Base-by-base conservation (phyloP, 2,113 vertebrate genomes). In the Rhipidura dahli region DNA sequence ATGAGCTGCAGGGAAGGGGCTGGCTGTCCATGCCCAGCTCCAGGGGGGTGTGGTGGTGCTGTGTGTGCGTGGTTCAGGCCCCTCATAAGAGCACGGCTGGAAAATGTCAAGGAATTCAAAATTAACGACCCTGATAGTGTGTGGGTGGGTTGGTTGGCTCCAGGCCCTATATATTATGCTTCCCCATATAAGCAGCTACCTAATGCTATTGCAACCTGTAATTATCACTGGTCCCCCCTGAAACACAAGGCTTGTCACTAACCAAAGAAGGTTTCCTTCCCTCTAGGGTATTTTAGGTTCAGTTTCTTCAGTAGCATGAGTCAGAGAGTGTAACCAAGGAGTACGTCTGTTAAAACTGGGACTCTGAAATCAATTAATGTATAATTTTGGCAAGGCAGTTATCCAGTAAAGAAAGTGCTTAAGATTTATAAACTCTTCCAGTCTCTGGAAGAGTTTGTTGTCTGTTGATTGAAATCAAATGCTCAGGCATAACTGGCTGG, bases 391-490 rank as follows among this genome's bases (percentile, higher is more conserved):
- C 39, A 65, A 86, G 79, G 59, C 61, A 54, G 30, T 72, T 91
- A 80, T 54, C 59, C 63, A 94, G 37, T 73, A 72, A 83, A 94
- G 60, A 90, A 83, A 50, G 30, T 30, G 53, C 64, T 94, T 50
- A 33, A 85, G 82, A 54, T 75, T 87, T 72, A 76, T 60, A 79
- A 68, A 45, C 42, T 83, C 22, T 60, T 73, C 22, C 44, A 60
- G 47, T 39, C n/a, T 78, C 70, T 91, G 73, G 47, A 71, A 89
- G 28, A 78, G 30, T 89, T 82, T 88, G 49, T 47, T 90, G 54
- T 61, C 60, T 86, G n/a, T 56, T 94, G 90, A 87, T 92, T 92
- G 88, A 75, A 92, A 89, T 89, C 68, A 93, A 94, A 92, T 93
- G 79, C 84, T 83, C 26, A 80, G 54, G 54, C 54, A 13, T 78